Evolutionary conservation across 2,797 vertebrate genomes (phyloP), one percentile per base, ranked within the genome.

Genomic region (Anomalospiza imberbis): DNA sequence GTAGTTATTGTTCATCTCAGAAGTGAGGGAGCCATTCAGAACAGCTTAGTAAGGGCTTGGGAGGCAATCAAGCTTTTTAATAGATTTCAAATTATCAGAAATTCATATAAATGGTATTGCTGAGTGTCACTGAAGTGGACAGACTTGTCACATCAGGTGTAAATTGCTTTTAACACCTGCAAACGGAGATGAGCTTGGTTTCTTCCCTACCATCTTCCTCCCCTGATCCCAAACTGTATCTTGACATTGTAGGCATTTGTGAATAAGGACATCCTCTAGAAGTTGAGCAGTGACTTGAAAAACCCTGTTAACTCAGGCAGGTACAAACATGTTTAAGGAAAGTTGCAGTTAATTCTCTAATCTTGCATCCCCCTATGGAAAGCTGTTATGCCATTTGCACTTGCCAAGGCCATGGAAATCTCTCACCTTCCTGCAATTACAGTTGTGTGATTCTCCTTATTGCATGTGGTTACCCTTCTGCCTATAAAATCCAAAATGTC

Each of bases 301-400:
- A 90, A 25, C 60, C 70, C 36, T 89, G 32, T 68, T 88, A 92
- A 66, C 47, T 89, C 70, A 54, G 73, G 74, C 93, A 95, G 85
- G 82, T 60, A 48, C 50, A 72, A 80, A 67, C 82, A 71, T 14
- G 60, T 75, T 82, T 45, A 47, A 76, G 72, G 50, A 10, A 87
- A 68, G 63, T 38, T 91, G 42, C 78, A 89, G 65, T 90, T 92
- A 80, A 51, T 94, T 91, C 51, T 82, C 58, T 67, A 1, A 17
- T 84, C 48, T 89, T 25, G 1, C 55, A 58, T 93, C 44, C 53
- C 61, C 6, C 36, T 63, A 1, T 51, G 67, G 62, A 86, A 88
- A 91, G 66, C 85, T 91, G 38, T 75, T 82, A 42, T 0, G 32
- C 86, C 68, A 76, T 87, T 91, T 93, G 86, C 67, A 80, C 91